A percentile compares a stretch with the other conserved stretches of the same genome.
Evolutionary conservation across 2,797 vertebrate genomes (phyloP).

Genomic region (Tympanoctomys barrerae): DNA sequence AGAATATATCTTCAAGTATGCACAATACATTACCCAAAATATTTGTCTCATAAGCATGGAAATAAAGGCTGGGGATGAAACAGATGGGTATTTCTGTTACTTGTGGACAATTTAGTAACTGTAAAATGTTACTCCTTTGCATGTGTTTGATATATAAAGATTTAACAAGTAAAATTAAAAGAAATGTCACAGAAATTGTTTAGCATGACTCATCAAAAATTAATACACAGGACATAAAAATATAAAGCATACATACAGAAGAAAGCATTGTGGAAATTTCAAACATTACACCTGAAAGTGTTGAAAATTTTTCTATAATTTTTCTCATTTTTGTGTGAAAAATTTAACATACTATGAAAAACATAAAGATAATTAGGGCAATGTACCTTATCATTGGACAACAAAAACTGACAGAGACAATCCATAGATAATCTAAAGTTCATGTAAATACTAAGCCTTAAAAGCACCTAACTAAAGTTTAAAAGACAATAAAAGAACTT

Average conservation of each 20-base stretch:
- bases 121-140: neutral
- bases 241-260: neutral
- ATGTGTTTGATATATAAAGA: neutral
- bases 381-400: neutral
- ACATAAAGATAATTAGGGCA: neutral
- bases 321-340: neutral
- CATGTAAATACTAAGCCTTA: neutral
- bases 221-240: neutral
- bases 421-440: neutral
- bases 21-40: neutral
- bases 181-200: neutral
- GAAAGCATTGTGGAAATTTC: neutral
- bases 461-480: neutral
- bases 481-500: neutral
- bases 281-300: neutral
- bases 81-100: neutral
- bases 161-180: neutral
- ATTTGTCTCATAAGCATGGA: neutral
- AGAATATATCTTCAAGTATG: neutral
- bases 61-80: neutral
- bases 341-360: neutral
- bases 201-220: neutral
- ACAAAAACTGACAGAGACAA: neutral
- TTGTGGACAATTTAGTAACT: neutral
- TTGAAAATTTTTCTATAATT: neutral